Evolutionary conservation across 2,888 invertebrate species (phyloP), one percentile per base, ranked within the genome.

Genomic region (Allophyes oxyacanthae): DNA sequence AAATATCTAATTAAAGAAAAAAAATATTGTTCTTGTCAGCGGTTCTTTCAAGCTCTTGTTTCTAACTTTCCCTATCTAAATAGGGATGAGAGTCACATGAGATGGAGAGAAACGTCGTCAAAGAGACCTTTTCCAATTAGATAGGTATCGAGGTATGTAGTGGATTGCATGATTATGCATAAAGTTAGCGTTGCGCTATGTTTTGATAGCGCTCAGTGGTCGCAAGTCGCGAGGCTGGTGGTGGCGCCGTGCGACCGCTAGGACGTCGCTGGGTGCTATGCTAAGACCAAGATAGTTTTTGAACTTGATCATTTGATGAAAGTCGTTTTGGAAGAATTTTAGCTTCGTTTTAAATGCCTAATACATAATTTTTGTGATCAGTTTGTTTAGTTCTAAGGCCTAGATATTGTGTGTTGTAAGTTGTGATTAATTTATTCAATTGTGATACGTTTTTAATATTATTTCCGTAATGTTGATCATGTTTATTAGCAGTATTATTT

Each of bases 281-380:
- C 81, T 85, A 88, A 86, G 90, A 91, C 89, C 90, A 90, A 90
- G 81, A 84, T 86, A 87, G 80, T 77, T 83, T 76, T 84, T 81
- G 70, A 75, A 79, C 62, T 72, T 67, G 73, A 72, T 61, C 64
- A 73, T 76, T 71, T 64, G 53, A 68, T 60, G 67, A 70, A 56
- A 58, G 53, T 60, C 53, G 45, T 68, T 67, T 67, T 58, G 70
- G 56, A 64, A 56, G 49, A 49, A 50, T 53, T 63, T 53, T 43
- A 36, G 44, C 42, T 70, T 67, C 41, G 28, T 64, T 67, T 48
- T 33, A 53, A 52, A 64, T 41, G 48, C 56, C 51, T 60, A 45
- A 50, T 53, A 48, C 11, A 51, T 48, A 15, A 44, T 20, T 45
- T 44, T 25, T 60, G 37, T 57, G 36, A 45, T 43, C 1, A 20